These are phyloP conservation scores for Gryllus bimaculatus DNA, from an alignment of 1,140 invertebrate species.

Conservation along the genomic window DNA sequence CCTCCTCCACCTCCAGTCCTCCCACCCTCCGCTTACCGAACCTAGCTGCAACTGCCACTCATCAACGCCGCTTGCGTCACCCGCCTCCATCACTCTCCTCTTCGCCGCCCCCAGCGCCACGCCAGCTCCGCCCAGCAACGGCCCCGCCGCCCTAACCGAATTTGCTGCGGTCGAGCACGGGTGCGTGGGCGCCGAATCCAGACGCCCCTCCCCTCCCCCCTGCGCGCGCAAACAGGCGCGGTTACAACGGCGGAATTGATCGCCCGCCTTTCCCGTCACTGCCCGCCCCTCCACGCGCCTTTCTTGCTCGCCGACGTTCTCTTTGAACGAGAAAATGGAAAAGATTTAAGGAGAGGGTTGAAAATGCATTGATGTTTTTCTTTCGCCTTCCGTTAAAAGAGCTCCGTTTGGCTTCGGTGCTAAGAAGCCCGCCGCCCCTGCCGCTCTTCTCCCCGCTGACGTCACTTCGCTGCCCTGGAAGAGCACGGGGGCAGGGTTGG, in stretches of 20 bases:
- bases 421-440: not conserved
- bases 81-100: too few relatives aligned
- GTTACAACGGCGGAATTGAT: not conserved
- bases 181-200: not conserved
- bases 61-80: too few relatives aligned
- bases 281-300: not conserved
- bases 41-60: too few relatives aligned
- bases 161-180: not conserved
- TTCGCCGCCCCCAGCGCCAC: too few relatives aligned
- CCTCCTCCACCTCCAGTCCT: too few relatives aligned
- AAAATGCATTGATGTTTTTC: conserved; percentile 1
- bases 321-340: not conserved
- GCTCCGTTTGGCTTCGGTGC: not conserved
- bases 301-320: not conserved
- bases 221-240: not conserved
- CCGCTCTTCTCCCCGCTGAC: not conserved
- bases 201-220: too few relatives aligned
- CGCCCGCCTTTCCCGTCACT: too few relatives aligned
- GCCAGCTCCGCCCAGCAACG: too few relatives aligned
- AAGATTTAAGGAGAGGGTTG: conserved; percentile 4
- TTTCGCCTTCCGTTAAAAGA: not conserved
- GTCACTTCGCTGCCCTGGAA: too few relatives aligned
- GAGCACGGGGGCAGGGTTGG: too few relatives aligned
- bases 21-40: too few relatives aligned
- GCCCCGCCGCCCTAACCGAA: not conserved